A percentile compares a stretch with the other conserved stretches of the same genome.
Conservation (phyloP, 2,113 vertebrate genomes). For the Eptesicus fuscus region DNA sequence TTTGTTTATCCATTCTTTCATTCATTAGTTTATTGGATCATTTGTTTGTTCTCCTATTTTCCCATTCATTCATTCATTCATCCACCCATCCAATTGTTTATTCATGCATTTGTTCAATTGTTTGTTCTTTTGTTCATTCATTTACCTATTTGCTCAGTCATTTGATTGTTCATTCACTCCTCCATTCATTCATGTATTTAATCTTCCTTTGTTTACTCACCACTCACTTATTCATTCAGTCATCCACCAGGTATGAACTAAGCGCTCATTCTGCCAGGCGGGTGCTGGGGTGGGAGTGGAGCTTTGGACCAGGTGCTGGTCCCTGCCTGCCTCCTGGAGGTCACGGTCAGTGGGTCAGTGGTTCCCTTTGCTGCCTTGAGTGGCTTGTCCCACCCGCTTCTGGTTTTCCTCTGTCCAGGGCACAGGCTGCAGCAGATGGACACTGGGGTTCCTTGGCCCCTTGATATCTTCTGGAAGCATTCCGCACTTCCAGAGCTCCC, state of each 20-base stretch:
- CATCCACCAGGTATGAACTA: fast-evolving
- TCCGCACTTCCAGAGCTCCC: background rate
- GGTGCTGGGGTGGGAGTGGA: background rate
- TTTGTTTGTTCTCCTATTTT: no score
- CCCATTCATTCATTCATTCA: no score
- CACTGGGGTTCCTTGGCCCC: background rate
- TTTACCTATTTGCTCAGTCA: background rate
- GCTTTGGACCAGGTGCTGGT: background rate
- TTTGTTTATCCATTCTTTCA: no score
- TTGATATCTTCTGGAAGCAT: background rate
- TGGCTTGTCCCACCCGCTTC: background rate
- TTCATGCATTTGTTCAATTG: background rate
- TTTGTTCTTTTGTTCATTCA: background rate
- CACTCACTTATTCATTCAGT: background rate
- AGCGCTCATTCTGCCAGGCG: background rate
- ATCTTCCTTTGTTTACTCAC: background rate
- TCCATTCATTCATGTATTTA: background rate
- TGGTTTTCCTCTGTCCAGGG: background rate
- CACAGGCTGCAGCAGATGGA: background rate
- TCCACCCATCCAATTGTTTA: background rate
- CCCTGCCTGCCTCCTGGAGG: background rate
- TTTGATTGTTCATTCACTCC: background rate
- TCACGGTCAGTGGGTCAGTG: background rate
- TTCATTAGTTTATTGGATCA: no score
- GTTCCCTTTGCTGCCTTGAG: background rate